These are phyloP conservation scores for Actinia tenebrosa DNA, from an alignment of 64 coral and sea anemone species.

Conservation along the genomic window DNA sequence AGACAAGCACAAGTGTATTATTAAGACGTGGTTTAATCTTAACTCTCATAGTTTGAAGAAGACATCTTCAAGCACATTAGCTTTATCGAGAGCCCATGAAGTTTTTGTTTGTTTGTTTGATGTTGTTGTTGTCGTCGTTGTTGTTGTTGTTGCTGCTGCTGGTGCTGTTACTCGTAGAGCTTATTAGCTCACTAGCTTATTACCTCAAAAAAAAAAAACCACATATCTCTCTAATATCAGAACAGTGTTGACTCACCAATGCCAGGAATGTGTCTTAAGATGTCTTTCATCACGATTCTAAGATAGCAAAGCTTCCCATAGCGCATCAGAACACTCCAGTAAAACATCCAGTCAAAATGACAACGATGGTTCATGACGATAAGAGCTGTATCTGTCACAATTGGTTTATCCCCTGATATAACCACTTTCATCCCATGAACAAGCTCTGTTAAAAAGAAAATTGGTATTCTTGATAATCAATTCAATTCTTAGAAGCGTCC, in stretches of 20 bases:
- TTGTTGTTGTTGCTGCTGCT: no score
- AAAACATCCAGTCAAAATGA: constrained; percentile 95
- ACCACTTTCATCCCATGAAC: constrained; percentile 67
- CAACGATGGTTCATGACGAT: constrained; percentile 97
- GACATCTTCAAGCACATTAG: no score
- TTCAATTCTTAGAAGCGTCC: no score
- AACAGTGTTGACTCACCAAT: constrained; percentile 38
- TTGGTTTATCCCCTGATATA: constrained; percentile 62
- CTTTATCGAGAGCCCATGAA: no score
- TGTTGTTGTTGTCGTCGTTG: no score
- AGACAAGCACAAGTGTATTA: neutral
- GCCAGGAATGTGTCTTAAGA: constrained; percentile 80
- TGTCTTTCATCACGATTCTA: constrained; percentile 91
- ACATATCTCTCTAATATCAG: no score
- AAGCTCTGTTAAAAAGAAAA: constrained; percentile 54
- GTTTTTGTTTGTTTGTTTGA: no score
- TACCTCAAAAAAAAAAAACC: neutral
- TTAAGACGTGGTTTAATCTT: no score
- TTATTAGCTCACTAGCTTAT: neutral
- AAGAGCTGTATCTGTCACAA: constrained; percentile 53
- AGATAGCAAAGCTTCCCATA: constrained; percentile 64
- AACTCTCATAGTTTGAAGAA: no score
- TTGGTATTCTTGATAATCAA: neutral
- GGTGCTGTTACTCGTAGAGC: no score
- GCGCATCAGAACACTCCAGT: constrained; percentile 69